A percentile compares a stretch with the other conserved stretches of the same genome.
Conservation (phyloP, 2,113 vertebrate species). For the Petrocephalus microphthalmus region DNA sequence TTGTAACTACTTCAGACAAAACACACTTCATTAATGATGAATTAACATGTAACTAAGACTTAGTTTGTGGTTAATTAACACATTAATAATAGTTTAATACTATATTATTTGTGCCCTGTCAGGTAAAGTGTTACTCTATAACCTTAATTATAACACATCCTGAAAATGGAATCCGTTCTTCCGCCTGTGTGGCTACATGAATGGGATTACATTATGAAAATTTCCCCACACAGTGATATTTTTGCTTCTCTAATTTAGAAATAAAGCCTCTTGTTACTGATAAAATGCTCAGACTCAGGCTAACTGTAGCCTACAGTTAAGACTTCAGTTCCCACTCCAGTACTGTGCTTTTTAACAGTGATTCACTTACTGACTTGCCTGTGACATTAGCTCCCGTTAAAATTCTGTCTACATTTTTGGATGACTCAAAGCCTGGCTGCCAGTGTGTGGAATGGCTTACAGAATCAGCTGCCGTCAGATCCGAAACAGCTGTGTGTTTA, state of each 20-base stretch:
- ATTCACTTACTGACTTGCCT: background rate
- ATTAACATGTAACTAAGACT: too few relatives aligned
- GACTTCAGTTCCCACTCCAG: background rate
- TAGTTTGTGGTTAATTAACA: too few relatives aligned
- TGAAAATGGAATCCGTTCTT: background rate
- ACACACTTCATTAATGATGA: too few relatives aligned
- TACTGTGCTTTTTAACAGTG: background rate
- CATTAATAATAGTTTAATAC: too few relatives aligned
- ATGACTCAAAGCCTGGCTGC: slow-evolving; percentile 9
- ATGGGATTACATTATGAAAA: background rate
- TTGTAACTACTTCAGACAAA: too few relatives aligned
- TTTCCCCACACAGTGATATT: background rate
- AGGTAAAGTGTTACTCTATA: background rate
- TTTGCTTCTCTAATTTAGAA: background rate
- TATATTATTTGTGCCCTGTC: too few relatives aligned
- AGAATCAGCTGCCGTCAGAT: background rate
- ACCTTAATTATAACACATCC: background rate
- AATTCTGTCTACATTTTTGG: background rate
- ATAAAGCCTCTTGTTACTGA: background rate
- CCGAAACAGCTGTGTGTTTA: background rate
- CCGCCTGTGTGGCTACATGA: background rate
- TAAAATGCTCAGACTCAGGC: background rate
- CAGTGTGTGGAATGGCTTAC: background rate
- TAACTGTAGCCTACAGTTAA: background rate
- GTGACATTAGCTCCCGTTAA: background rate